Evolutionary conservation across 2,888 invertebrate genomes (phyloP), one percentile per base, ranked within the genome.

Genomic region (Dorcus hopei): DNA sequence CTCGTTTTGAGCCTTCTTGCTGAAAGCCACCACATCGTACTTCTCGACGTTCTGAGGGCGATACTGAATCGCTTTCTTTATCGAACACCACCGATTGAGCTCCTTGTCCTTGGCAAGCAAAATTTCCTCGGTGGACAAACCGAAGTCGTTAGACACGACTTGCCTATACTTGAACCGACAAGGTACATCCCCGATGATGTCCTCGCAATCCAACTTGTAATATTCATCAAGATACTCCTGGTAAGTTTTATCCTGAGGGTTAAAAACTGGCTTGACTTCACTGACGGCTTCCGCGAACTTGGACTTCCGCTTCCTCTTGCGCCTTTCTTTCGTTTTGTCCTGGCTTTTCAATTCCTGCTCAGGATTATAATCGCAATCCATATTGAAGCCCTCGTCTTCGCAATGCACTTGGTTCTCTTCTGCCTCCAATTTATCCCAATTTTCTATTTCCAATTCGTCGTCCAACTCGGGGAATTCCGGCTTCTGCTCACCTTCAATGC

Each of bases 131-230:
- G 90, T 81, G 4, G 87, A 86, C 23, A 99, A 81, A 1, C 99
- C 99, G 79, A 91, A 99, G 78, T 90, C 88, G 76, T 97, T 97
- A 0, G 95, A 89, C 42, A 88, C 83, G 0, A 93, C 95, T 74
- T 92, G 85, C 33, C 95, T 83, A 74, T 99, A 99, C 73, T 94
- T 95, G 78, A 97, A 99, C 67, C 93, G 82, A 60, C 95, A 96
- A 0, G 95, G 95, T 67, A 91, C 77, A 73, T 97, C 95, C 0
- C 89, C 97, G 50, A 98, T 89, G 52, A 97, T 86, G 77, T 99
- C 98, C 74, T 98, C 98, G 76, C 92, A 98, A 77, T 97, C 95
- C 74, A 97, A 81, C 70, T 90, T 87, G 74, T 97, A 97, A 76
- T 97, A 97, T 77, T 97, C 96, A 70, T 97, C 94, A 74, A 96